Base-by-base conservation (phyloP, 2,888 invertebrate species). In the Liopterus haemorrhoidalis region DNA sequence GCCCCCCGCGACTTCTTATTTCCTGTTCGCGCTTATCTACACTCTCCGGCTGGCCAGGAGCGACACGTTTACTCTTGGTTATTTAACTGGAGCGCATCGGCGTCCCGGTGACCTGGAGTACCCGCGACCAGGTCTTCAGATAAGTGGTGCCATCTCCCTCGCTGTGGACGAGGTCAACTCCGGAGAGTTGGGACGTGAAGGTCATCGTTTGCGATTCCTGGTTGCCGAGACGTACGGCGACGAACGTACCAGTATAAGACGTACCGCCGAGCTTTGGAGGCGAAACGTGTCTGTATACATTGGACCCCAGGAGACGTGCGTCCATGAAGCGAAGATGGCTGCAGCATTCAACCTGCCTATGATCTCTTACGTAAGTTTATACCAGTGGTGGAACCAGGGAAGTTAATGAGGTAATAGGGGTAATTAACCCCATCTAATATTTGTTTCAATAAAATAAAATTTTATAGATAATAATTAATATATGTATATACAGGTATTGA, bases 321-420 rank as follows among this genome's bases (percentile, higher is more conserved):
- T 89, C 14, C 91, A 93, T 66, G 94, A 95, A 68, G 94, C 89
- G 0, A 79, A 87, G 54, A 86, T 95, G 81, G 93, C 94, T 0
- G 86, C 92, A 1, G 86, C 92, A 28, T 92, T 94, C 70, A 92
- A 94, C 67, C 71, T 93, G 36, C 92, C 93, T 4, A 94, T 95
- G 94, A 86, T 94, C 62, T 94, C 94, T 54, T 94, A 94, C 65
- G 94, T 94, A 70, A 84, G 90, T 83, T 57, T 15, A 30, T 9
- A n/a, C n/a, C 8, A 9, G 25, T 30, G n/a, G n/a, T n/a, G n/a
- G n/a, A n/a, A n/a, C n/a, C n/a, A n/a, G n/a, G n/a, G n/a, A n/a
- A n/a, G n/a, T n/a, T n/a, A n/a, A 4, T 14, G 16, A 15, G 16
- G 15, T 15, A 14, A 5, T 32, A 4, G 11, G 15, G 5, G 12